These are phyloP conservation scores for Tragelaphus oryx DNA, from an alignment of 2,797 vertebrate genomes.

Conservation along the genomic window DNA sequence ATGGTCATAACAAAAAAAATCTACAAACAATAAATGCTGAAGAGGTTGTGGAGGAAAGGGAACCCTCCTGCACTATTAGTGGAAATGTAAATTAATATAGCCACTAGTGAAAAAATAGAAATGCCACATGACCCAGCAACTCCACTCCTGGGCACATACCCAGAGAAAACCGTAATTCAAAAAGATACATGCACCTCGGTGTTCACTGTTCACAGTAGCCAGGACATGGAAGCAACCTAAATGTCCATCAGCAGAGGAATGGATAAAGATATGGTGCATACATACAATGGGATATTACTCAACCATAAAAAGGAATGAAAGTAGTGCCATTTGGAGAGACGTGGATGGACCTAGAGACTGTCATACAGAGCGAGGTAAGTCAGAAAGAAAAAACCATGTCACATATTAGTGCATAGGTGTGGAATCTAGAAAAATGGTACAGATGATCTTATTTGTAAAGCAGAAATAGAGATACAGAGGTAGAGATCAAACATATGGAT, in stretches of 20 bases:
- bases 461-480: background rate
- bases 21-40: background rate
- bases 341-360: background rate
- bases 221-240: background rate
- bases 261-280: background rate
- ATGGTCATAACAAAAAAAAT: no score
- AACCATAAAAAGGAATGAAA: background rate
- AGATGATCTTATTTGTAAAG: background rate
- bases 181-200: background rate
- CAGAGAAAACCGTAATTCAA: background rate
- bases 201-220: background rate
- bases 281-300: background rate
- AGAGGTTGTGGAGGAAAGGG: background rate
- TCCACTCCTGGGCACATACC: background rate
- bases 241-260: background rate
- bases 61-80: background rate
- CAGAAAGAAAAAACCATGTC: background rate
- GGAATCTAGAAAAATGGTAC: background rate
- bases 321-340: background rate
- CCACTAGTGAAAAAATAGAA: background rate
- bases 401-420: background rate
- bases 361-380: background rate
- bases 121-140: background rate
- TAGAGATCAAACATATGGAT: background rate
- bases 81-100: background rate